These are phyloP conservation scores for Onychostoma macrolepis DNA, from an alignment of 2,113 vertebrate species.

Conservation along the genomic window DNA sequence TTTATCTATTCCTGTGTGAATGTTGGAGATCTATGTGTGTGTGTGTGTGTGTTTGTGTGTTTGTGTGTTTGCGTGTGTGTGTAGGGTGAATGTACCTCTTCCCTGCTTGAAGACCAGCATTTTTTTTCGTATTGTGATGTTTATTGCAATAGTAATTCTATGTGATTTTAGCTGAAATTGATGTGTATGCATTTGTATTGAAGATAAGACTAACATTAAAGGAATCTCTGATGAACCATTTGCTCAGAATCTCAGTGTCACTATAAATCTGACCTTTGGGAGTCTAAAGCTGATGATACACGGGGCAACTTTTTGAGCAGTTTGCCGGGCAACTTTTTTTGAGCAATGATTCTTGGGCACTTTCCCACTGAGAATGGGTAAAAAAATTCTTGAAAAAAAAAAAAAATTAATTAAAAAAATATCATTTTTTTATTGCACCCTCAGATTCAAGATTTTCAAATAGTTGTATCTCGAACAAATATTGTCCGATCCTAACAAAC, in stretches of 20 bases:
- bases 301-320: too few species aligned
- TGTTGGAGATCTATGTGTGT: conserved; percentile 56
- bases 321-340: too few species aligned
- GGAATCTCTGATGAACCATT: conserved; percentile 66
- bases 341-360: too few species aligned
- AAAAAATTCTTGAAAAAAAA: too few species aligned
- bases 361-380: too few species aligned
- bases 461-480: too few species aligned
- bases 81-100: conserved; percentile 56
- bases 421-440: too few species aligned
- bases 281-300: neutral
- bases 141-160: conserved; percentile 72
- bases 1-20: conserved; percentile 15
- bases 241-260: conserved; percentile 40
- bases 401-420: too few species aligned
- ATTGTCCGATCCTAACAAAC: too few species aligned
- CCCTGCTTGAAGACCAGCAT: conserved; percentile 64
- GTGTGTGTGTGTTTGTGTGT: conserved; percentile 57
- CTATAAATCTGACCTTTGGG: neutral
- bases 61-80: conserved; percentile 48
- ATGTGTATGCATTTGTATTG: conserved; percentile 76
- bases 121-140: conserved; percentile 73
- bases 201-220: conserved; percentile 74
- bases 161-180: conserved; percentile 78
- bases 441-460: too few species aligned